Conservation (phyloP, 37 sponge, comb jelly and placozoan genomes). For the Spongilla lacustris region DNA sequence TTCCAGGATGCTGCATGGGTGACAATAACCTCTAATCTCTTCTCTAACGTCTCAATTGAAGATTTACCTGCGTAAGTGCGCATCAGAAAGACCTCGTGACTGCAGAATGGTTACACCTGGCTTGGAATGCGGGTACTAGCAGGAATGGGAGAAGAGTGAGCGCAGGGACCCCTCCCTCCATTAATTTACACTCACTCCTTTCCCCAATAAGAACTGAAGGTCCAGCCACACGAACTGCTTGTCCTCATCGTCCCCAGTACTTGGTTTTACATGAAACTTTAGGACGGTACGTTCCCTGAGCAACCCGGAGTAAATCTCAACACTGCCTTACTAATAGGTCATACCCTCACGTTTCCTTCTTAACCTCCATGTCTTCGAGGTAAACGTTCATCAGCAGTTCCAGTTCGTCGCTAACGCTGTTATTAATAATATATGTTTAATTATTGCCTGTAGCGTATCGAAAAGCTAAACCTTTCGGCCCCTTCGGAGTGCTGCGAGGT, state of each 20-base stretch:
- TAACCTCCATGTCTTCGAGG: constrained; percentile 39
- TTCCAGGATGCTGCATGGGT: constrained; percentile 3
- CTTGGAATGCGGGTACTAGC: constrained; percentile 41
- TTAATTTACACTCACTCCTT: neutral
- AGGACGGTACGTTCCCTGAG: constrained; percentile 21
- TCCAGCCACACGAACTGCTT: constrained; percentile 69
- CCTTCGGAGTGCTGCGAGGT: too few relatives aligned
- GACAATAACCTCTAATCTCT: too few relatives aligned
- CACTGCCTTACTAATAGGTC: neutral
- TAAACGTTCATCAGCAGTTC: constrained; percentile 56
- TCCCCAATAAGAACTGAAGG: constrained; percentile 13
- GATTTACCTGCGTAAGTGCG: constrained; percentile 44
- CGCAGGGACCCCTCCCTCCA: neutral
- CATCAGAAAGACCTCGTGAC: constrained; percentile 71
- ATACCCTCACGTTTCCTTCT: neutral
- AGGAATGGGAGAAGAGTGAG: neutral
- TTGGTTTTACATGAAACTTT: constrained; percentile 53
- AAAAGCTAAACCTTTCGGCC: neutral
- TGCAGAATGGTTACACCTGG: constrained; percentile 8
- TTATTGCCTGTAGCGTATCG: neutral
- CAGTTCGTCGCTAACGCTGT: constrained; percentile 43
- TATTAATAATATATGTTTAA: neutral
- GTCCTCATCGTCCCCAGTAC: constrained; percentile 64
- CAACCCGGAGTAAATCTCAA: neutral
- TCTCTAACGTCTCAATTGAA: too few relatives aligned